These are phyloP conservation scores for Balanococcus diminutus DNA, from an alignment of 2,888 invertebrate species.

Conservation along the genomic window DNA sequence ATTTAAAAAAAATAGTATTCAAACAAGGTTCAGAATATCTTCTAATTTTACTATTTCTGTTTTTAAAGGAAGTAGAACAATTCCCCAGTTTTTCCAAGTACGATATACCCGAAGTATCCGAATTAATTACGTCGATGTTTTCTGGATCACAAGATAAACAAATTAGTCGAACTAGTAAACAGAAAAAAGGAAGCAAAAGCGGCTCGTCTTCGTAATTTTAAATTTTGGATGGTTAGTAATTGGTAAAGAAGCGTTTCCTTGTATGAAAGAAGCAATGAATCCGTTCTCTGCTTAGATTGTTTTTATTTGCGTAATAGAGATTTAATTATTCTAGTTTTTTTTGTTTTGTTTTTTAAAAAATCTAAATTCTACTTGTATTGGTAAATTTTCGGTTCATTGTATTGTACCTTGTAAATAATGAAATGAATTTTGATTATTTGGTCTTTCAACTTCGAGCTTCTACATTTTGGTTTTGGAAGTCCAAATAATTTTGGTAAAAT, in stretches of 20 bases:
- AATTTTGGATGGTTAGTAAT: not conserved
- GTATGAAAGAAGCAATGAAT: not conserved
- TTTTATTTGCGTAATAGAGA: not conserved
- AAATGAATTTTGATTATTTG: not conserved
- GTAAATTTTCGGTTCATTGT: no score
- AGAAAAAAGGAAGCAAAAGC: slow-evolving; percentile 30
- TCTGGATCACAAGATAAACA: slow-evolving; percentile 65
- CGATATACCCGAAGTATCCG: slow-evolving; percentile 94
- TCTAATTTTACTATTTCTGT: slow-evolving; percentile 47
- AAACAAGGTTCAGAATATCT: not conserved
- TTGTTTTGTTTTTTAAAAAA: not conserved
- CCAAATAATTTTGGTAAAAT: no score
- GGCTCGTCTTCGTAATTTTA: slow-evolving; percentile 2
- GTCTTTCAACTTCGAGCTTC: not conserved
- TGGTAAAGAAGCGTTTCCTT: not conserved
- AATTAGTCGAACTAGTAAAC: slow-evolving; percentile 33
- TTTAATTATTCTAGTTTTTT: not conserved
- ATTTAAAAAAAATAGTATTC: not conserved
- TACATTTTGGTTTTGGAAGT: not conserved
- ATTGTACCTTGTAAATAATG: not conserved
- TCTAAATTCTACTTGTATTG: no score
- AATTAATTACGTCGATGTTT: slow-evolving; percentile 87
- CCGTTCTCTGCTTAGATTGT: not conserved
- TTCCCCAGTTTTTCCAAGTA: slow-evolving; percentile 79
- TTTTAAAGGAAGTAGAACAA: slow-evolving; percentile 80